These are phyloP conservation scores for Tinamus guttatus DNA, from an alignment of 2,113 vertebrate genomes.

Conservation along the genomic window DNA sequence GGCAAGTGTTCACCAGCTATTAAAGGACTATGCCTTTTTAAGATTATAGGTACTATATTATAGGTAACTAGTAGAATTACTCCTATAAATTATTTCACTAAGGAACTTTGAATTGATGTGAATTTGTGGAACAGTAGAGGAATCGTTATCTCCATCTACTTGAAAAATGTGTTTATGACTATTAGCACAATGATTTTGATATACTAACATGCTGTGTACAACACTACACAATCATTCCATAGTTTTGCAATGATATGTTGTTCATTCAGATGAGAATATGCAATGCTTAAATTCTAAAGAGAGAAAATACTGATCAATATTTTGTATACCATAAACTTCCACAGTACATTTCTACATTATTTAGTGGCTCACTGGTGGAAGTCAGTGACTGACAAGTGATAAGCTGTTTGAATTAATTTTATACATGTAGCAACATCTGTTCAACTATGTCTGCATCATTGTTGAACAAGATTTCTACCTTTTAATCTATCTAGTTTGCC, in stretches of 20 bases:
- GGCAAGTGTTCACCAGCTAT: neutral
- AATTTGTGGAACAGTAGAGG: neutral
- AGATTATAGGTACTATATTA: neutral
- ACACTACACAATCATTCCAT: neutral
- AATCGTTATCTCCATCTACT: neutral
- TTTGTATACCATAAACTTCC: neutral
- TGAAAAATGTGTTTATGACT: neutral
- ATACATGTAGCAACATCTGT: neutral
- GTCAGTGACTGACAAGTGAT: neutral
- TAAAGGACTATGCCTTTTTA: neutral
- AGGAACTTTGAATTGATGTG: neutral
- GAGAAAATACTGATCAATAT: neutral
- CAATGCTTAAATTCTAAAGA: neutral
- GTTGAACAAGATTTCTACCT: neutral
- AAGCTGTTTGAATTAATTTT: neutral
- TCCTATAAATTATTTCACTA: neutral
- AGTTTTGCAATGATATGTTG: neutral
- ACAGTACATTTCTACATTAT: accelerated
- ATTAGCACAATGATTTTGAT: neutral
- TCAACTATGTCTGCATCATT: neutral
- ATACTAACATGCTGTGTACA: neutral
- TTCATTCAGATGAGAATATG: neutral
- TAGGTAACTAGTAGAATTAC: neutral
- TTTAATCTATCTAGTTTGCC: neutral
- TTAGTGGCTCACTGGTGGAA: neutral